These are phyloP conservation scores for Chaetodon trifascialis DNA, from an alignment of 2,113 vertebrate species.

Conservation along the genomic window DNA sequence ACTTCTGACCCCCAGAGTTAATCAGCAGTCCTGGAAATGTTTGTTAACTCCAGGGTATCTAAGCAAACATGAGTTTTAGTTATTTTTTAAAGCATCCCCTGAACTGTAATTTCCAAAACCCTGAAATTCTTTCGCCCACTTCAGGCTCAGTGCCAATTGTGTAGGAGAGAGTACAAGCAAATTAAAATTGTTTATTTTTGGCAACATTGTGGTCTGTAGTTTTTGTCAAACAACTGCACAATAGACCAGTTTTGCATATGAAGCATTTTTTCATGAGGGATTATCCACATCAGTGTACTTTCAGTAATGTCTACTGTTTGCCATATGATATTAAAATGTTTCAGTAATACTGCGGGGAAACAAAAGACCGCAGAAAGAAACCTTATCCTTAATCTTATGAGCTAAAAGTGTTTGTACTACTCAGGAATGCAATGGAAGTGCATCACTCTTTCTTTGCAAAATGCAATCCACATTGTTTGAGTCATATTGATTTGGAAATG, in stretches of 20 bases:
- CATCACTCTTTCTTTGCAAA: background rate
- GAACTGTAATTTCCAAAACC: slow-evolving; percentile 24
- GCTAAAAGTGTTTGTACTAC: too few species aligned
- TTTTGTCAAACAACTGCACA: slow-evolving; percentile 14
- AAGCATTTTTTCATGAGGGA: slow-evolving; percentile 1
- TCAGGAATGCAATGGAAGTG: background rate
- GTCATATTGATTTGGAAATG: background rate
- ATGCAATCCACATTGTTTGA: background rate
- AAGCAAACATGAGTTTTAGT: slow-evolving; percentile 56
- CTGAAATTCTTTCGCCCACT: slow-evolving; percentile 24
- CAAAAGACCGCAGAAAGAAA: background rate
- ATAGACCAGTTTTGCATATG: slow-evolving; percentile 9
- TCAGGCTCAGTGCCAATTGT: slow-evolving; percentile 10
- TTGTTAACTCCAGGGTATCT: slow-evolving; percentile 47
- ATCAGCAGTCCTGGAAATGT: slow-evolving; percentile 33
- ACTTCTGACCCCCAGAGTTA: background rate
- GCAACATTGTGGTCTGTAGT: background rate
- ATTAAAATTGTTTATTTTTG: slow-evolving; percentile 20
- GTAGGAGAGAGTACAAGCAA: slow-evolving; percentile 37
- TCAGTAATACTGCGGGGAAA: background rate
- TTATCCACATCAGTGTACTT: background rate
- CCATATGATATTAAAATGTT: background rate
- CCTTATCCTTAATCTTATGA: background rate
- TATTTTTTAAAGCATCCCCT: slow-evolving; percentile 30
- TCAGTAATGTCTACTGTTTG: background rate